A percentile compares a stretch with the other conserved stretches of the same genome.
Conservation (phyloP, 2,113 vertebrate species). For the Acanthisitta chloris region DNA sequence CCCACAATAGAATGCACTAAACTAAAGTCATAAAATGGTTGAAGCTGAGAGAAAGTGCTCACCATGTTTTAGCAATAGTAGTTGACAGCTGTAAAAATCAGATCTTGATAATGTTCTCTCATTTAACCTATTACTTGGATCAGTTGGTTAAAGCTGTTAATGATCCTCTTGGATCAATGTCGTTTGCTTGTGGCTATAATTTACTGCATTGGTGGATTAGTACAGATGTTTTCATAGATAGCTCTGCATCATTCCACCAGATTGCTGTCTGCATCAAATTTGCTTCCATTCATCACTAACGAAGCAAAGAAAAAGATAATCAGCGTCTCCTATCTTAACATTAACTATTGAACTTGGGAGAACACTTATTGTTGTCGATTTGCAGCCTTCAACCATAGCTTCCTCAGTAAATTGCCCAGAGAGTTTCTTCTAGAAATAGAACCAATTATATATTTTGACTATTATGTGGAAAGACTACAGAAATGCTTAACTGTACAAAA, state of each 20-base stretch:
- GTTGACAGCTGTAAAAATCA: constrained; percentile 66
- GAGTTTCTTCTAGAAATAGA: not conserved
- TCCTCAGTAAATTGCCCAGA: not conserved
- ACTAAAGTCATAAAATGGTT: constrained; percentile 41
- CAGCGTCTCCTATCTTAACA: constrained; percentile 63
- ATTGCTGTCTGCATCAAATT: constrained; percentile 73
- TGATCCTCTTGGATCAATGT: constrained; percentile 80
- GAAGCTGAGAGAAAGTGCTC: constrained; percentile 33
- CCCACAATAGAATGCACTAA: constrained; percentile 28
- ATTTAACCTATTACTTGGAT: constrained; percentile 74
- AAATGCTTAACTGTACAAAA: not conserved
- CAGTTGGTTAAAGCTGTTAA: constrained; percentile 78
- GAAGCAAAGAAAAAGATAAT: constrained; percentile 76
- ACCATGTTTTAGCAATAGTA: constrained; percentile 8
- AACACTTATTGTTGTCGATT: constrained; percentile 52
- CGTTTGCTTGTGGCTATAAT: constrained; percentile 77
- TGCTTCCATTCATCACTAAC: constrained; percentile 76
- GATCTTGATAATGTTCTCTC: constrained; percentile 67
- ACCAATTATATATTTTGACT: not conserved
- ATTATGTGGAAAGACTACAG: not conserved
- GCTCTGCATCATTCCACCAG: constrained; percentile 74
- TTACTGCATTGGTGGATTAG: constrained; percentile 73
- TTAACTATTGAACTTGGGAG: constrained; percentile 40
- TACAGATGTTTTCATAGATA: constrained; percentile 76
- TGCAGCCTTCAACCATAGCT: not conserved